Conservation (phyloP, 1,140 invertebrate genomes). For the Euglossa dilemma region DNA sequence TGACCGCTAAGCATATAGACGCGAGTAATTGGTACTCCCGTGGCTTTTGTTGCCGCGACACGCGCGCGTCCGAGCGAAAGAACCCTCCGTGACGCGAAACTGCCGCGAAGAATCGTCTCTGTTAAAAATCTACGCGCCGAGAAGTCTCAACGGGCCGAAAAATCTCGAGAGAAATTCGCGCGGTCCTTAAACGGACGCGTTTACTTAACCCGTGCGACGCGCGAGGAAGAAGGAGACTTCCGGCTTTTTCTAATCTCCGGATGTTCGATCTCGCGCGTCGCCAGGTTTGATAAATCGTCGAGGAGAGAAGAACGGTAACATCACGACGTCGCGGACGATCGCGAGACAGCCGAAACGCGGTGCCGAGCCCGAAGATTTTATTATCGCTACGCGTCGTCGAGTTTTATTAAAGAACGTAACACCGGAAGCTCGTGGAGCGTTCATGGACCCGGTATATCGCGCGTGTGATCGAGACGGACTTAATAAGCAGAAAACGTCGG, state of each 20-base stretch:
- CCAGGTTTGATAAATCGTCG: background rate
- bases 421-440: conserved; percentile 42
- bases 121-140: too few species aligned
- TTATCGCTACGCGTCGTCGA: conserved; percentile 35
- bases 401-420: conserved; percentile 59
- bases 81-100: too few species aligned
- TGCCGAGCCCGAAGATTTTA: conserved; percentile 21
- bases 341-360: background rate
- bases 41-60: background rate
- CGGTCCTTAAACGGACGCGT: background rate
- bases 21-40: background rate
- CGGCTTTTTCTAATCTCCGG: too few species aligned
- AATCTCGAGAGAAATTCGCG: background rate
- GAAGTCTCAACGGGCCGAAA: too few species aligned
- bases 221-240: too few species aligned
- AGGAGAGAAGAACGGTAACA: background rate
- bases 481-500: conserved; percentile 49
- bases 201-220: background rate
- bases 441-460: conserved; percentile 47
- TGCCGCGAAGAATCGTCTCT: too few species aligned
- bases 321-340: background rate
- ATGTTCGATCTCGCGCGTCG: background rate
- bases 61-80: too few species aligned
- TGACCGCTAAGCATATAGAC: background rate
- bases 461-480: conserved; percentile 56